Base-by-base conservation (phyloP, 2,113 vertebrate genomes). In the Burhinus oedicnemus region DNA sequence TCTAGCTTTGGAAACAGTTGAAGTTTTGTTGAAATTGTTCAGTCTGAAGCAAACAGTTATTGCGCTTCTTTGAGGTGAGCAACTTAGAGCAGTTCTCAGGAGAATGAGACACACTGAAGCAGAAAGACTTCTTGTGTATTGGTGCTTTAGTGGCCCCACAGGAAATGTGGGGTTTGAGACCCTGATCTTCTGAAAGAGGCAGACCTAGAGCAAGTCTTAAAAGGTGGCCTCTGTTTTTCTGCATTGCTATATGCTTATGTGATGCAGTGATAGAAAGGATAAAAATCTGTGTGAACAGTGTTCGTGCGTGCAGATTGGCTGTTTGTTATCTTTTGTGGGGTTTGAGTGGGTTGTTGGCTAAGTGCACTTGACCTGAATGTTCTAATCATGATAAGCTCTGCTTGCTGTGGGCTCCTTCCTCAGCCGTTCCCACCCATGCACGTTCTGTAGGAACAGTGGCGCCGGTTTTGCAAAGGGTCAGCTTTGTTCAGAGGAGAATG, bases 271-370 rank as follows among this genome's bases (percentile, higher is more conserved):
- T 40, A 80, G 79, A 51, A 90, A 87, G 87, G 90, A 93, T 95
- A 83, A 96, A 88, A 89, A 95, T 83, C 87, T 85, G 52, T 47
- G 68, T 87, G 87, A 95, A 16, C 32, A 47, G 40, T 38, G 57
- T 91, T 94, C 0, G 9, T 80, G 83, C 5, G 1, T 79, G 81
- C 89, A 91, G 87, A 96, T 89, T 64, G 83, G 74, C 82, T 94
- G 90, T 70, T 87, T 38, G 38, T 85, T 94, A 86, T 77, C 90
- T 91, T 79, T 16, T 83, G 82, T 1, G 0, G 66, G 66, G 74
- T 90, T 88, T 91, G 95, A 86, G 95, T 96, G 95, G 95, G 96
- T 80, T 96, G 92, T 83, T 94, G 96, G 95, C 78, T 94, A 49
- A 90, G 78, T 72, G 90, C 69, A 68, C 72, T 91, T 95, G 92